Conservation (phyloP, 2,888 invertebrate genomes). For the Zele albiditarsus region DNA sequence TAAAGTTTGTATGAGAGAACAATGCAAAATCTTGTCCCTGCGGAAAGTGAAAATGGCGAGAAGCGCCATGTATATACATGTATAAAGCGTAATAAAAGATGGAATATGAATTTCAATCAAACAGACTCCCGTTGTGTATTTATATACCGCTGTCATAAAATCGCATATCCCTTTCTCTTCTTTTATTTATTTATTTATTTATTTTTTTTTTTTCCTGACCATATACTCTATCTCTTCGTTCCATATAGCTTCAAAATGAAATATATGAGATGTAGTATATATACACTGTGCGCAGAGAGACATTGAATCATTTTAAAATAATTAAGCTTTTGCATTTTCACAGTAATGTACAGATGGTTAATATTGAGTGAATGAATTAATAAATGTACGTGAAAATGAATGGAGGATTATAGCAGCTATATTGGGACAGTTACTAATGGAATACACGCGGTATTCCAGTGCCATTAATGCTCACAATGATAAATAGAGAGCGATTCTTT, state of each 20-base stretch:
- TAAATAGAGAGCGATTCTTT: slow-evolving; percentile 67
- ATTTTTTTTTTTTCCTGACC: background rate
- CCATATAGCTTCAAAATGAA: background rate
- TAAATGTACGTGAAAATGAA: background rate
- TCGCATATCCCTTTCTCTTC: background rate
- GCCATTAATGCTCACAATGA: slow-evolving; percentile 67
- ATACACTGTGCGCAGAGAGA: too few relatives aligned
- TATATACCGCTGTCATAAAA: background rate
- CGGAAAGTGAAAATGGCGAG: slow-evolving; percentile 29
- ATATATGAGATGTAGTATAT: background rate
- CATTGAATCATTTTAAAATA: background rate
- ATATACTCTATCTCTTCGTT: background rate
- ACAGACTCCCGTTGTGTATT: background rate
- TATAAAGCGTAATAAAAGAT: slow-evolving; percentile 29
- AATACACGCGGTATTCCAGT: slow-evolving; percentile 66
- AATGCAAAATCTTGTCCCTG: slow-evolving; percentile 22
- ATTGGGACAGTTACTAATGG: slow-evolving; percentile 68
- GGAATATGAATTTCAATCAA: slow-evolving; percentile 41
- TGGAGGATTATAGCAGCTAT: slow-evolving; percentile 34
- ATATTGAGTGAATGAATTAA: slow-evolving; percentile 12
- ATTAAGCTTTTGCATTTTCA: background rate
- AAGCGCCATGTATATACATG: background rate
- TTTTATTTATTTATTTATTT: background rate
- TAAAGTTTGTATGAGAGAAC: slow-evolving; percentile 17
- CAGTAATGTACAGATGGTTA: background rate